phyloP scores from a whole-genome alignment of 2,888 invertebrate genomes.

The Drosophila meridiana region DNA sequence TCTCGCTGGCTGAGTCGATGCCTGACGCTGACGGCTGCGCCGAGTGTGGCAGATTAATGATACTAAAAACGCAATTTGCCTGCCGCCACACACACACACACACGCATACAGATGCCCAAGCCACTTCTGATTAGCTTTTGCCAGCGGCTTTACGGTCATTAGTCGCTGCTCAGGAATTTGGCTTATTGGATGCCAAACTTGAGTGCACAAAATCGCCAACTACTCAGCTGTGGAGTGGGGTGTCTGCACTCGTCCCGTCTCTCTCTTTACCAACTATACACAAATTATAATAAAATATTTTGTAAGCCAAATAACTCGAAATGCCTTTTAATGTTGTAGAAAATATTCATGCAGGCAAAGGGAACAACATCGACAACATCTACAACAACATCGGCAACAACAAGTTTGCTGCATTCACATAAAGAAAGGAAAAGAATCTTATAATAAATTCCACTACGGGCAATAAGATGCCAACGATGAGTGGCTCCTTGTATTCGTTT shows the following conservation, averaged over 20 bases:
- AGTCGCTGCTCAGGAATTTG: slow-evolving; percentile 73
- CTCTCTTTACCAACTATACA: slow-evolving; percentile 41
- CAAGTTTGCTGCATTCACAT: slow-evolving; percentile 67
- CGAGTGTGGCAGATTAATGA: slow-evolving; percentile 77
- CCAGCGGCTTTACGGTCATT: slow-evolving; percentile 72
- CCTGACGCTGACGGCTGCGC: slow-evolving; percentile 67
- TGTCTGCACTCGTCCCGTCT: neutral
- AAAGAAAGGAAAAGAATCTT: slow-evolving; percentile 73
- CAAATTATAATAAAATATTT: slow-evolving; percentile 65
- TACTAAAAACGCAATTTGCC: slow-evolving; percentile 69
- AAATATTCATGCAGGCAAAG: slow-evolving; percentile 63
- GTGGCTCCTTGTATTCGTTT: slow-evolving; percentile 45
- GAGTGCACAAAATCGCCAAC: slow-evolving; percentile 61
- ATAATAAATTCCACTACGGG: slow-evolving; percentile 77
- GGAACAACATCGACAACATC: slow-evolving; percentile 13
- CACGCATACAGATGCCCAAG: slow-evolving; percentile 29
- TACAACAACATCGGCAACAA: slow-evolving; percentile 11
- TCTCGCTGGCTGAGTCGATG: slow-evolving; percentile 45
- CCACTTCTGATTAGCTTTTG: slow-evolving; percentile 69
- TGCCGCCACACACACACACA: slow-evolving; percentile 28
- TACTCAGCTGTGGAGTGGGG: slow-evolving; percentile 31
- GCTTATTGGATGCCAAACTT: slow-evolving; percentile 71
- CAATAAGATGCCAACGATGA: slow-evolving; percentile 70
- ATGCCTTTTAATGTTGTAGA: slow-evolving; percentile 75
- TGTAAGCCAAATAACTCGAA: slow-evolving; percentile 70